Percentiles rank a stretch among this genome's conserved stretches.
These are phyloP conservation scores for Saimiri boliviensis DNA, from an alignment of 2,113 vertebrate species.

Conservation along the genomic window DNA sequence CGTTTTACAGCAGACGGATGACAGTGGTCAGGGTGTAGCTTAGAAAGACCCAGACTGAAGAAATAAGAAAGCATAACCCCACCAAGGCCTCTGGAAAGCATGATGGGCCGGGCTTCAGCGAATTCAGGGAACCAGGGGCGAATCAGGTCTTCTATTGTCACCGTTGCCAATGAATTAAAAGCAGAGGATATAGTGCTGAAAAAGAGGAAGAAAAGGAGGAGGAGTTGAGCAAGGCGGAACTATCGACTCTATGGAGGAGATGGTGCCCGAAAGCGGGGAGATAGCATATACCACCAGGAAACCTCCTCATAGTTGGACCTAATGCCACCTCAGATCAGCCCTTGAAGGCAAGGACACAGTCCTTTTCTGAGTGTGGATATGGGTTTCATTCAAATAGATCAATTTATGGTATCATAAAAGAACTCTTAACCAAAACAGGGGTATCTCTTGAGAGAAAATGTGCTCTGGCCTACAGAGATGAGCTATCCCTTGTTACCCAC, in stretches of 20 bases:
- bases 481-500: neutral
- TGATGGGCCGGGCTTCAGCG: conserved; percentile 88
- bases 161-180: conserved; percentile 96
- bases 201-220: neutral
- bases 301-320: neutral
- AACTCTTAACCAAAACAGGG: neutral
- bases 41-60: neutral
- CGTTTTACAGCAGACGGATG: neutral
- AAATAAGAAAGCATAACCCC: conserved; percentile 11
- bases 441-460: neutral
- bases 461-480: neutral
- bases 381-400: neutral
- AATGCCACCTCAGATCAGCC: neutral
- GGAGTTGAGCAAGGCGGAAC: neutral
- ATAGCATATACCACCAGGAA: neutral
- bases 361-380: neutral
- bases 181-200: conserved; percentile 97
- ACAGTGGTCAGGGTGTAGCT: neutral
- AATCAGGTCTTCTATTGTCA: conserved; percentile 97
- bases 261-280: neutral
- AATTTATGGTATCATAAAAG: neutral
- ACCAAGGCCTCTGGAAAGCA: conserved; percentile 94
- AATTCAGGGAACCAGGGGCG: conserved; percentile 90
- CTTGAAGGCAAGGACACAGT: neutral
- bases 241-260: neutral